Evolutionary conservation across 2,888 invertebrate species (phyloP), one percentile per base, ranked within the genome.

Genomic region (Ommatoiulus sabulosus): DNA sequence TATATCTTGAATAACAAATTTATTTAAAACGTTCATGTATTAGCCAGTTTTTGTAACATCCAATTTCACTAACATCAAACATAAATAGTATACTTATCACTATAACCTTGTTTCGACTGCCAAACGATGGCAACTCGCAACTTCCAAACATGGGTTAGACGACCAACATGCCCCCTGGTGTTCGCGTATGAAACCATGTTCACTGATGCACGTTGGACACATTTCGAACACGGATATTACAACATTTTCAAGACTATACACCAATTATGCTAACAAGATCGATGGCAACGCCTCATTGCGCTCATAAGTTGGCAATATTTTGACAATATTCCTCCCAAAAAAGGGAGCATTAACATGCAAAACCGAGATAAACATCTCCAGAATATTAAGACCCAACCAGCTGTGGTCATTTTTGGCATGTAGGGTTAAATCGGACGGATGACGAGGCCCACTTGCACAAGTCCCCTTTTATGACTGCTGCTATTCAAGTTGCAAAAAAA

Each of bases 321-420:
- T 72, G 24, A 20, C 72, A 72, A 3, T 24, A n/a, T 3, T 24
- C n/a, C n/a, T n/a, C n/a, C n/a, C n/a, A n/a, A n/a, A n/a, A n/a
- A n/a, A n/a, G n/a, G n/a, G n/a, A n/a, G n/a, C n/a, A n/a, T n/a
- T n/a, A n/a, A 63, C 20, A 63, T 63, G n/a, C 63, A 63, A 63
- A 63, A 20, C n/a, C 5, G 63, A 17, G 63, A 63, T n/a, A 63
- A 63, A 63, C 63, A 63, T n/a, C 63, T 63, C 63, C 0, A 63
- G n/a, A 3, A 15, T 15, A 57, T 57, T 63, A 17, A 63, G n/a
- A 12, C 17, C 63, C 63, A 63, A 63, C 63, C 63, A 63, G 63
- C 63, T 63, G 46, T 46, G 63, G 63, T 63, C 63, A 63, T 63
- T 63, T n/a, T 63, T 15, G 57, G 57, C 57, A 57, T 57, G 57